Percentiles rank a stretch among this genome's conserved stretches.
These are phyloP conservation scores for Aphaenogaster ashmeadi DNA, from an alignment of 1,140 invertebrate genomes.

Conservation along the genomic window DNA sequence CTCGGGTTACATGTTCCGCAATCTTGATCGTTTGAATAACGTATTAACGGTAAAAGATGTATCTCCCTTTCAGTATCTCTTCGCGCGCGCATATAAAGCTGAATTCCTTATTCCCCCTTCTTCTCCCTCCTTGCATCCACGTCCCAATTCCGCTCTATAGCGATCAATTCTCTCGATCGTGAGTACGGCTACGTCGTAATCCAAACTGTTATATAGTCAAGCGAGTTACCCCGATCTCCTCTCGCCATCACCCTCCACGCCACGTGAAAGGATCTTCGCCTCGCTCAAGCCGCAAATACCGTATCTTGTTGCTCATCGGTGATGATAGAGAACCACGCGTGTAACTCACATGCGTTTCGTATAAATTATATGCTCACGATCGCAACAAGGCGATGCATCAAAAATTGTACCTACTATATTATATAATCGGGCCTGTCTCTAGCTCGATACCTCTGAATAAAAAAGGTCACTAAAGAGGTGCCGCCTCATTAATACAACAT, in stretches of 20 bases:
- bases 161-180: slow-evolving; percentile 72
- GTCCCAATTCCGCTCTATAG: slow-evolving; percentile 64
- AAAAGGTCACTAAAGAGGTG: background rate
- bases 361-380: slow-evolving; percentile 15
- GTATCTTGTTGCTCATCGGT: slow-evolving; percentile 66
- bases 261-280: slow-evolving; percentile 50
- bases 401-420: background rate
- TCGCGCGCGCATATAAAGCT: slow-evolving; percentile 38
- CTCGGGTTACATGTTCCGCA: slow-evolving; percentile 12
- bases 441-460: background rate
- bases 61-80: slow-evolving; percentile 50
- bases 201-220: slow-evolving; percentile 69
- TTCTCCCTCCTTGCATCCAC: slow-evolving; percentile 43
- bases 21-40: slow-evolving; percentile 54
- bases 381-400: background rate
- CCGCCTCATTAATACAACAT: background rate
- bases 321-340: slow-evolving; percentile 43
- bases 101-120: slow-evolving; percentile 50
- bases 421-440: background rate
- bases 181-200: slow-evolving; percentile 59
- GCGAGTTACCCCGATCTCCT: slow-evolving; percentile 45
- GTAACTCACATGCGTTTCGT: slow-evolving; percentile 18
- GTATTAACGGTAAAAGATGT: slow-evolving; percentile 56
- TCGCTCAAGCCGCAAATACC: slow-evolving; percentile 67
- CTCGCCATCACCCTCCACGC: background rate